Evolutionary conservation across 2,113 vertebrate genomes (phyloP), one percentile per base, ranked within the genome.

Genomic region (Rhagologus leucostigma): DNA sequence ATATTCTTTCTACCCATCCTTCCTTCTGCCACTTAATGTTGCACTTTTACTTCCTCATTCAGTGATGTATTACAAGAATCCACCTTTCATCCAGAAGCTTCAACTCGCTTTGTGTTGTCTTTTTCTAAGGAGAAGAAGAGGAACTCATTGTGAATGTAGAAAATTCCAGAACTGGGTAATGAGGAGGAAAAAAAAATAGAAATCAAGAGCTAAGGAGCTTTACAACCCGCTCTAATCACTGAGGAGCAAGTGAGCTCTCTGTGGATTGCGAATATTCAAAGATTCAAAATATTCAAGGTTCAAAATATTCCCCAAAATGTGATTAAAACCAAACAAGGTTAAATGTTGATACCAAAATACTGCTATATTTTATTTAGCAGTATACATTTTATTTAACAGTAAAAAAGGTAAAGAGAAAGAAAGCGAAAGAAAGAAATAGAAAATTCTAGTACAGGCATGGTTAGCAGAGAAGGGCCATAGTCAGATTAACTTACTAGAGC

Each of bases 141-240:
- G 6, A 91, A 55, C 6, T 53, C 3, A 21, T 10, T 33, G 11
- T 49, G 30, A 89, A 59, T 9, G 1, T 46, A 8, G 9, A 87
- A 93, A 89, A 84, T 63, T 53, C 9, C 16, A 49, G 30, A 68
- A 32, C 2, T 29, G 7, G 19, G 20, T 57, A 91, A 71, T 57
- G 3, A 37, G 6, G 4, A 4, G 2, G 1, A 2, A 23, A 68
- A 47, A 16, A 69, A n/a, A 17, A 10, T 2, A 6, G 7, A 10
- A 39, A 57, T 27, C 3, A 50, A 60, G 35, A 26, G 7, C 27
- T 47, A 37, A 62, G 24, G 11, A 41, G 4, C 5, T 55, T 39
- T 39, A 29, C 12, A 18, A 55, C 46, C 20, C 1, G 0, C 23
- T 74, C 5, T 47, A 41, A 16, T n/a, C 15, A n/a, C 9, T 41